Conservation (phyloP, 2,113 vertebrate species). For the Neogobius melanostomus region DNA sequence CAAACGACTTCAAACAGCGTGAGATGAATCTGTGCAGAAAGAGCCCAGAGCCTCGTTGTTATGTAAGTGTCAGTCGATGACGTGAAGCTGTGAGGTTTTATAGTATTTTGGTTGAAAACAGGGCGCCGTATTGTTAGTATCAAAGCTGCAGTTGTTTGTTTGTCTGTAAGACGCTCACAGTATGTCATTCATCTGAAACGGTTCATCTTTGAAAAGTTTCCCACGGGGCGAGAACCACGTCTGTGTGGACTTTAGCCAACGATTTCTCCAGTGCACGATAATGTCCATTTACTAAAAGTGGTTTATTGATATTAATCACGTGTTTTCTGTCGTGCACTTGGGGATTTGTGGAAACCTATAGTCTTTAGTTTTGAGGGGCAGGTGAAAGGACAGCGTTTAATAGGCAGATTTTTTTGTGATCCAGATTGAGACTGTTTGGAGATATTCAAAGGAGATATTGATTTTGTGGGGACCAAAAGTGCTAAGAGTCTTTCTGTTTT, state of each 20-base stretch:
- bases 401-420: no score
- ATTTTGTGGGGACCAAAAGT: no score
- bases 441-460: no score
- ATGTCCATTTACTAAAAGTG: no score
- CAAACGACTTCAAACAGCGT: background rate
- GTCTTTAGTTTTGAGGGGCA: no score
- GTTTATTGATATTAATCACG: background rate
- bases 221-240: background rate
- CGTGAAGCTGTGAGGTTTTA: background rate
- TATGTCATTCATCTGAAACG: slow-evolving; percentile 3
- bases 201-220: background rate
- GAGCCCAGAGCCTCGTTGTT: slow-evolving; percentile 1
- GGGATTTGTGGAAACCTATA: no score
- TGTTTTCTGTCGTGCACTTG: no score
- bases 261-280: background rate
- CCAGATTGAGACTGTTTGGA: no score
- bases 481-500: no score
- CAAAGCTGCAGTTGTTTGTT: background rate
- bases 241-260: background rate
- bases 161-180: background rate
- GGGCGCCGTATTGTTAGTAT: background rate
- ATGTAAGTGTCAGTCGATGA: slow-evolving; percentile 1
- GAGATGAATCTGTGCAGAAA: background rate
- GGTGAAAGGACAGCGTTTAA: no score
- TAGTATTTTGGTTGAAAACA: slow-evolving; percentile 11